Percentiles rank a stretch among this genome's conserved stretches.
phyloP scores from a whole-genome alignment of 2,888 invertebrate genomes.

The Camptogramma bilineatum region DNA sequence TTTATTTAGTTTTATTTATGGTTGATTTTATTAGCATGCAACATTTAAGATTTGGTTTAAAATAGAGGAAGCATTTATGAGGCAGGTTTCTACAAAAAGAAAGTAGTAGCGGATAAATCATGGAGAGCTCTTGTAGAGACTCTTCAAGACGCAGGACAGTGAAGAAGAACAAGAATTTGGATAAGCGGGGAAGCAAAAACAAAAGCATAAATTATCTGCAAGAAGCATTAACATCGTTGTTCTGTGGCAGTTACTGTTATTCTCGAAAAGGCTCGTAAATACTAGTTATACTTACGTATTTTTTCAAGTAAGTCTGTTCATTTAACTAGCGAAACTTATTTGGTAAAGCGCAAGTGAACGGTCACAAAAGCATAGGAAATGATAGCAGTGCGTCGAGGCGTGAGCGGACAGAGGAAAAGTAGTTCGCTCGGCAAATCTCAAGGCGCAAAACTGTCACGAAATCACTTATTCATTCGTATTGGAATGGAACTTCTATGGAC shows the following conservation, averaged over 20 bases:
- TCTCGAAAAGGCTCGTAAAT: background rate
- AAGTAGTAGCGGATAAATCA: constrained; percentile 1
- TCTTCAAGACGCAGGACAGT: constrained; percentile 14
- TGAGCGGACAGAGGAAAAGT: constrained; percentile 28
- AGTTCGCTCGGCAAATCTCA: constrained; percentile 27
- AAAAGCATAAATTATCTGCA: background rate
- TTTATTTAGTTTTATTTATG: constrained; percentile 42
- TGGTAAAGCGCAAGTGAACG: constrained; percentile 10
- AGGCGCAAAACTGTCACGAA: background rate
- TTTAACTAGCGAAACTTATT: background rate
- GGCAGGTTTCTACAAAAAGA: constrained; percentile 15
- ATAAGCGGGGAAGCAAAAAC: constrained; percentile 10
- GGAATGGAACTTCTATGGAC: background rate
- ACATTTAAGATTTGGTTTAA: constrained; percentile 54
- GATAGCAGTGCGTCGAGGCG: constrained; percentile 37
- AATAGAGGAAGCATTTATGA: constrained; percentile 51
- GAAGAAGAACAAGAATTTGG: constrained; percentile 22
- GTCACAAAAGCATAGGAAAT: constrained; percentile 39
- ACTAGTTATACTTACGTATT: background rate
- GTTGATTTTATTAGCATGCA: constrained; percentile 65
- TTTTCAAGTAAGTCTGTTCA: too few relatives aligned
- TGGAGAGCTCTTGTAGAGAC: constrained; percentile 7
- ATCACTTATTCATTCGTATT: background rate
- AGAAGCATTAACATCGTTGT: background rate
- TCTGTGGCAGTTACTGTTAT: background rate